phyloP scores from a whole-genome alignment of 1,140 invertebrate genomes.

The Panulirus ornatus region DNA sequence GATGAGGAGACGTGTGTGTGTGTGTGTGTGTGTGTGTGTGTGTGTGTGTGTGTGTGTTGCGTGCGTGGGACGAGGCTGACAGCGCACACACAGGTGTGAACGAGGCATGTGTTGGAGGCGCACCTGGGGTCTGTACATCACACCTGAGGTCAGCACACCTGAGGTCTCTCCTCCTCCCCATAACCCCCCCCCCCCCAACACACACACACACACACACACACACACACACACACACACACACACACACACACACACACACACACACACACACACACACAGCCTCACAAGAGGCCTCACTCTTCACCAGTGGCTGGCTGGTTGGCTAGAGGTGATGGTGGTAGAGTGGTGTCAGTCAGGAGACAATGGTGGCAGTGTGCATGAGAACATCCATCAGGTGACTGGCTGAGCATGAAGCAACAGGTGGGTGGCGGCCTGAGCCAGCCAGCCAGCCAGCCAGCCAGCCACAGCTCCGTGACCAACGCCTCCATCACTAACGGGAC shows the following conservation, averaged over 20 bases:
- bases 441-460: no score
- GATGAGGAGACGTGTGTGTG: no score
- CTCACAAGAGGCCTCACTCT: no score
- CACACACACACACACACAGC: constrained; percentile 7
- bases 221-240: constrained; percentile 29
- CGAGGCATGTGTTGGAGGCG: not conserved
- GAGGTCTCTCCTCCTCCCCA: not conserved
- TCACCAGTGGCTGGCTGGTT: no score
- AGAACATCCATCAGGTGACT: no score
- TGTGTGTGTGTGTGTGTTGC: constrained; percentile 8
- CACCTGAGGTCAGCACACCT: not conserved
- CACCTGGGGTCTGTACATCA: not conserved
- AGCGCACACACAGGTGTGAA: not conserved
- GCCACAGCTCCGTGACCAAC: no score
- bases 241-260: not conserved
- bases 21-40: constrained; percentile 7
- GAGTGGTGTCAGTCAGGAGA: no score
- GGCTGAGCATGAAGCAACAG: no score
- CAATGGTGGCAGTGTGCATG: no score
- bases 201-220: constrained; percentile 29
- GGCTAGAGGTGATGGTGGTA: no score
- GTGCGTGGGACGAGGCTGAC: not conserved
- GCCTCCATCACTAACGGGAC: no score
- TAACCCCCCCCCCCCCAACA: not conserved
- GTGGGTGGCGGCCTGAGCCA: no score